Conservation (phyloP, 2,113 vertebrate species). For the Mohoua ochrocephala region DNA sequence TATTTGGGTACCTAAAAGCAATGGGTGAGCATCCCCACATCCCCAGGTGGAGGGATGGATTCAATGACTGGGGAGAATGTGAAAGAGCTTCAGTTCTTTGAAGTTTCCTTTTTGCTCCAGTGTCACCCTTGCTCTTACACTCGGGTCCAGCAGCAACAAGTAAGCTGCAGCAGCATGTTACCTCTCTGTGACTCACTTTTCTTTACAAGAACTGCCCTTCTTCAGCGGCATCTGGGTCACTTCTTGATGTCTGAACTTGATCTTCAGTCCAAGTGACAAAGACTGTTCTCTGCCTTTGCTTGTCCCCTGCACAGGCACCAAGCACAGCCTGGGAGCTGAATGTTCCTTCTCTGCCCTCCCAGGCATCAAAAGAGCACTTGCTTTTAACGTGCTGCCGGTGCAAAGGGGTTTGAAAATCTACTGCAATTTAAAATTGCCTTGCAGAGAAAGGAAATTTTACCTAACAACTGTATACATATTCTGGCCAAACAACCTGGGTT, state of each 20-base stretch:
- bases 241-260: not conserved
- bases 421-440: not conserved
- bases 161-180: not conserved
- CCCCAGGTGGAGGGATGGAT: fast-evolving
- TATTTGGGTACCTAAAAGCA: not conserved
- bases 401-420: not conserved
- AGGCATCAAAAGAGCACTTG: not conserved
- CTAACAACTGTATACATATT: not conserved
- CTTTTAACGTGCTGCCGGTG: not conserved
- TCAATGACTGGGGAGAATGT: not conserved
- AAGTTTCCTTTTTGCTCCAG: not conserved
- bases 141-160: not conserved
- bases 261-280: not conserved
- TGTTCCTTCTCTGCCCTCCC: not conserved
- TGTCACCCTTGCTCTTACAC: not conserved
- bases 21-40: not conserved
- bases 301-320: not conserved
- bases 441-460: not conserved
- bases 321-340: not conserved
- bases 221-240: not conserved
- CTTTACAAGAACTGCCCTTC: not conserved
- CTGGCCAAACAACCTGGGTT: not conserved
- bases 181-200: not conserved
- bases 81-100: not conserved
- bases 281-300: not conserved